Conservation (phyloP, 2,113 vertebrate genomes). For the Orientallactaga bullata region DNA sequence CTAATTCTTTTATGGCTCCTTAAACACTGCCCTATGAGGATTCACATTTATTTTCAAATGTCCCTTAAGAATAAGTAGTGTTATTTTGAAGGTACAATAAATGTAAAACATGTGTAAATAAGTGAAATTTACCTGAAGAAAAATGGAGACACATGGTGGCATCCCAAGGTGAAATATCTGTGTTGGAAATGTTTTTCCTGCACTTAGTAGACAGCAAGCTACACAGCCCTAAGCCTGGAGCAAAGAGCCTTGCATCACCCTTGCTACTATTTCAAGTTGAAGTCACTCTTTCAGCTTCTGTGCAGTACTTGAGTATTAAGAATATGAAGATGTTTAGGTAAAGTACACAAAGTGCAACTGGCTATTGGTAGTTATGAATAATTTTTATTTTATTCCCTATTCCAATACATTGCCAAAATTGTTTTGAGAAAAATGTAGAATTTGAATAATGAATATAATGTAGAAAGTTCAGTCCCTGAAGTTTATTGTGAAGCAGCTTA, state of each 20-base stretch:
- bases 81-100: constrained; percentile 16
- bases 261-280: not conserved
- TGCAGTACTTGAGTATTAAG: not conserved
- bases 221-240: not conserved
- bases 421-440: not conserved
- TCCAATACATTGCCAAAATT: not conserved
- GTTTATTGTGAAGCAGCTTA: constrained; percentile 2
- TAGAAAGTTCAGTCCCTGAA: not conserved
- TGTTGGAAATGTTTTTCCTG: not conserved
- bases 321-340: not conserved
- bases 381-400: not conserved
- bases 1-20: not conserved
- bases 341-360: not conserved
- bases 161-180: not conserved
- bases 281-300: not conserved
- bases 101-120: not conserved
- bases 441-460: constrained; percentile 25
- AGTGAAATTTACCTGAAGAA: not conserved
- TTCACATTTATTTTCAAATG: constrained; percentile 10
- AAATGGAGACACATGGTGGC: not conserved
- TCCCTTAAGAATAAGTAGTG: not conserved
- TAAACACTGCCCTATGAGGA: not conserved
- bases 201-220: not conserved
- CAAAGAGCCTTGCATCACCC: not conserved
- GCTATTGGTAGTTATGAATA: constrained; percentile 38